These are phyloP conservation scores for Pasiphila rectangulata DNA, from an alignment of 2,888 invertebrate genomes.

Conservation along the genomic window DNA sequence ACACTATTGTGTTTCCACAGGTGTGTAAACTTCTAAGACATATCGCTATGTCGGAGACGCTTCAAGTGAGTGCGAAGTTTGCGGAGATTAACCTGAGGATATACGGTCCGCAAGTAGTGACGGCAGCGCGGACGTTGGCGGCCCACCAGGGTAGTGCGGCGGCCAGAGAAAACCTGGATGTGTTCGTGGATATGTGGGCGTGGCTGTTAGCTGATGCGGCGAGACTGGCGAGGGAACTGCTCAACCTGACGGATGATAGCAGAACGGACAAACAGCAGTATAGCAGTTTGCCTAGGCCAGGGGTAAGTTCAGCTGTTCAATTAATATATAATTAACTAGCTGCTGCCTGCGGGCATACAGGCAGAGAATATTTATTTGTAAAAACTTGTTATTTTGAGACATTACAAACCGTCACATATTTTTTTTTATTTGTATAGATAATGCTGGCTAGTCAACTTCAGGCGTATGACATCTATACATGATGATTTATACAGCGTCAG, in stretches of 20 bases:
- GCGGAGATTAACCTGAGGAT: conserved; percentile 96
- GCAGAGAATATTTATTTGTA: no score
- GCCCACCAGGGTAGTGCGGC: conserved; percentile 96
- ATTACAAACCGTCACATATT: no score
- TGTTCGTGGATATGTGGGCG: conserved; percentile 97
- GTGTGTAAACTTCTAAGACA: conserved; percentile 98
- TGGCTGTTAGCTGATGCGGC: conserved; percentile 96
- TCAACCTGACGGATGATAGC: conserved; percentile 85
- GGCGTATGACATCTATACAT: no score
- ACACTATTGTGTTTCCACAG: conserved; percentile 66
- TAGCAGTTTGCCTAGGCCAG: conserved; percentile 96
- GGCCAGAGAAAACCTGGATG: conserved; percentile 97
- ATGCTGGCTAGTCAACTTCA: no score
- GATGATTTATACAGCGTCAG: no score
- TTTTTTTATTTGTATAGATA: no score
- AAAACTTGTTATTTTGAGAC: no score
- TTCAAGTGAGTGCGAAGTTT: conserved; percentile 97
- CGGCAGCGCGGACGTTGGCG: conserved; percentile 95
- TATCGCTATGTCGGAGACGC: conserved; percentile 95
- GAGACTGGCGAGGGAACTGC: conserved; percentile 92
- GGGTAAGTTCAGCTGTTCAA: conserved; percentile 84
- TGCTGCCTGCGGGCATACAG: no score
- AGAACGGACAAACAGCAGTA: conserved; percentile 82
- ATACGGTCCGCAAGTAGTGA: conserved; percentile 96
- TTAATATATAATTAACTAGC: no score